Base-by-base conservation (phyloP, 1,140 invertebrate genomes). In the Ceratitis capitata region DNA sequence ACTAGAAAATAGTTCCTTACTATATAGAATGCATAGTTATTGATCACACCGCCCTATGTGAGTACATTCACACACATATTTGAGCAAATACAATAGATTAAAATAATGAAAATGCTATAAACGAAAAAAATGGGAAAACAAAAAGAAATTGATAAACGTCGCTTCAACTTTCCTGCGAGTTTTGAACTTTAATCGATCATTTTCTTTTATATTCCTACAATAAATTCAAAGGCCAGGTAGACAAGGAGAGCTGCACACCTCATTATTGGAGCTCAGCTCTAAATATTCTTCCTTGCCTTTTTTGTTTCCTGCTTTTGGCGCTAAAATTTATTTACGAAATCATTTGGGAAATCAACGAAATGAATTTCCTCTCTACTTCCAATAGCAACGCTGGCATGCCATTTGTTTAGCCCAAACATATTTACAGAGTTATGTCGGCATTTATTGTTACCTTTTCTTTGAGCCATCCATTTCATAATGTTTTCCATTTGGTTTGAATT, bases 321-420 rank as follows among this genome's bases (percentile, higher is more conserved):
- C 23, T 84, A 84, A 84, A 84, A 84, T 84, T 84, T 84, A 84
- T 61, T 53, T 84, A n/a, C 32, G 53, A 84, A 78, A 84, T 61
- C 83, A 84, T 84, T 84, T 64, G 83, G 83, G 83, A 84, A 84
- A 84, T 84, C 83, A 84, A 61, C 83, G 56, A 84, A 84, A 84
- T 84, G 83, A 84, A 32, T 84, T 84, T 84, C 56, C 35, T 3
- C 32, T 23, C 29, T 26, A 32, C 23, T 53, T 53, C 32, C 47
- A 83, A 83, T 51, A 42, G n/a, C 45, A 51, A 49, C 47, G 6
- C n/a, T n/a, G n/a, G 26, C n/a, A 26, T 14, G 32, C 39, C 39
- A 78, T 45, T 78, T 78, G 69, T 45, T 78, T 78, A 35, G n/a
- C n/a, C n/a, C n/a, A n/a, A n/a, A n/a, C n/a, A n/a, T n/a, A n/a